These are phyloP conservation scores for Sphaeridia pumilis DNA, from an alignment of 2,888 invertebrate species.

Conservation along the genomic window DNA sequence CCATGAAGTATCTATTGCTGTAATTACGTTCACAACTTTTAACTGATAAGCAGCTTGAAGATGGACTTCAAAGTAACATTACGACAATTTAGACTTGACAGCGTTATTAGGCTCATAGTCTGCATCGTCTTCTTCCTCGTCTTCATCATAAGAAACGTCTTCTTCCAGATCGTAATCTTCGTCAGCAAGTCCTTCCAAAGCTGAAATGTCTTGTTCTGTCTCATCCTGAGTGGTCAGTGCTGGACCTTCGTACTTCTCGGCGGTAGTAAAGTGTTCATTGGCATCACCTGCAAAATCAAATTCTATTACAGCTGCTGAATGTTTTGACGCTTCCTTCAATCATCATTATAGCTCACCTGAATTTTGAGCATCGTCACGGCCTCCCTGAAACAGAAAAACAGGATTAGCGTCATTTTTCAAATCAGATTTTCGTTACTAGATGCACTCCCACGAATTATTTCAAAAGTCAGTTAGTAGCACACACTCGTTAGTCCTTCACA, in stretches of 20 bases:
- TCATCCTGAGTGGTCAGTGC: slow-evolving; percentile 9
- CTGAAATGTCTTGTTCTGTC: slow-evolving; percentile 32
- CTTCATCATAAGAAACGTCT: slow-evolving; percentile 20
- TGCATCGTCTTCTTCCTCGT: slow-evolving; percentile 6
- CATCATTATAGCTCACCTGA: neutral
- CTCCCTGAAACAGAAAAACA: neutral
- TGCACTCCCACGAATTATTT: too few relatives aligned
- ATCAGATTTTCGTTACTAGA: too few relatives aligned
- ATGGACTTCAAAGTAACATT: neutral
- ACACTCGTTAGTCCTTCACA: too few relatives aligned
- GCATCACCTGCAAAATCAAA: slow-evolving; percentile 15
- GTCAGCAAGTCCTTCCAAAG: slow-evolving; percentile 23
- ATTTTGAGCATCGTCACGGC: neutral
- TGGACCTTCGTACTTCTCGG: slow-evolving; percentile 7
- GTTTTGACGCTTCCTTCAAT: neutral
- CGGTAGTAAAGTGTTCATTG: slow-evolving; percentile 21
- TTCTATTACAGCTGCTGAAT: neutral
- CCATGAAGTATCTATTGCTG: too few relatives aligned
- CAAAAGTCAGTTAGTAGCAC: too few relatives aligned
- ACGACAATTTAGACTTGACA: neutral
- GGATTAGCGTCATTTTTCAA: too few relatives aligned
- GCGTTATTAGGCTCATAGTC: neutral
- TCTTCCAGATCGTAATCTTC: slow-evolving; percentile 14
- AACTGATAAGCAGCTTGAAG: too few relatives aligned
- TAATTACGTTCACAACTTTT: too few relatives aligned